Conservation (phyloP, 1,140 invertebrate genomes). For the Sitophilus oryzae region DNA sequence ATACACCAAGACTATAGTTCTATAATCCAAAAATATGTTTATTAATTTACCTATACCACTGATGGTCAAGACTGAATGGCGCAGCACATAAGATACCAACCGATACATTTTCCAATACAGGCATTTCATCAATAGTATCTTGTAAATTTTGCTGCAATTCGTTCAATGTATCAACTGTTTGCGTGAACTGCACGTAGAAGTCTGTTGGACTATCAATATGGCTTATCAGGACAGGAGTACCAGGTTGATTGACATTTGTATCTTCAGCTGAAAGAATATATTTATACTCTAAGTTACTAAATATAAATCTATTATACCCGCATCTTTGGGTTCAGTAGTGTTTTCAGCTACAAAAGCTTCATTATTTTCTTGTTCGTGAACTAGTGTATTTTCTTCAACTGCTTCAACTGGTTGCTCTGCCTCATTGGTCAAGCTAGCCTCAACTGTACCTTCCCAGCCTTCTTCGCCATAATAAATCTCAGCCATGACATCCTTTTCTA, state of each 20-base stretch:
- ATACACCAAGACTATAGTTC: background rate
- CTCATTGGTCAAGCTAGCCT: background rate
- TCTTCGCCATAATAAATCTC: slow-evolving; percentile 28
- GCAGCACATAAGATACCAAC: slow-evolving; percentile 65
- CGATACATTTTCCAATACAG: slow-evolving; percentile 50
- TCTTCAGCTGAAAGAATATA: background rate
- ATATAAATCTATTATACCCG: background rate
- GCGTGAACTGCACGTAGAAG: slow-evolving; percentile 59
- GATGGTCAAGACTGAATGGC: slow-evolving; percentile 62
- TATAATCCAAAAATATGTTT: background rate
- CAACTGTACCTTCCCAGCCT: slow-evolving; percentile 31
- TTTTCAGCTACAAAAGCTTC: background rate
- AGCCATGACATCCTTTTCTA: slow-evolving; percentile 30
- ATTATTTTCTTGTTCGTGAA: background rate
- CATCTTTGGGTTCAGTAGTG: background rate
- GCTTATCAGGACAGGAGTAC: slow-evolving; percentile 48
- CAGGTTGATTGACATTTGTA: slow-evolving; percentile 3
- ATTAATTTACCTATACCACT: slow-evolving; percentile 57
- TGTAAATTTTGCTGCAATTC: slow-evolving; percentile 57
- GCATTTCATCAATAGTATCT: slow-evolving; percentile 45
- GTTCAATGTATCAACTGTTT: slow-evolving; percentile 48
- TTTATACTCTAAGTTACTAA: background rate
- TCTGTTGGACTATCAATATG: slow-evolving; percentile 59
- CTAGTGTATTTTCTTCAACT: slow-evolving; percentile 1
- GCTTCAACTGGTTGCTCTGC: background rate